Evolutionary conservation across 2,888 invertebrate genomes (phyloP), one percentile per base, ranked within the genome.

Genomic region (Zaprionus bogoriensis): DNA sequence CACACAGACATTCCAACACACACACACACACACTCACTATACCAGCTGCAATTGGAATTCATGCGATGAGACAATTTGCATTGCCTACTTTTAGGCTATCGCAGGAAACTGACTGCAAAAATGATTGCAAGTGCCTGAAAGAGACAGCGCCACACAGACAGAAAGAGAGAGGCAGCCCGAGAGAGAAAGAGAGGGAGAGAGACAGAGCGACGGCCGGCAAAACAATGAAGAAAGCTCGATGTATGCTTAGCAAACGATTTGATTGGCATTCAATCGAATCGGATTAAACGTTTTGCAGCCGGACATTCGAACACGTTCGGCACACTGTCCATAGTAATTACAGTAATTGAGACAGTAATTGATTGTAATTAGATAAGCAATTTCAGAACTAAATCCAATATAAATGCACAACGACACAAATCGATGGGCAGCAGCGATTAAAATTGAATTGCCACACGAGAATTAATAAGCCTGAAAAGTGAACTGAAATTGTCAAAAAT

Each of bases 31-130:
- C n/a, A 28, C 12, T 32, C 30, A 32, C 14, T 5, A 6, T 12
- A 5, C 30, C 14, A 6, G 30, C 12, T 10, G 5, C 30, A 6
- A n/a, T 36, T 36, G 32, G 17, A 14, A 36, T 36, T 36, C 30
- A 55, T n/a, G 25, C 9, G 22, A 28, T 28, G 41, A 48, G 54
- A 48, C 60, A 57, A 77, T 47, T 54, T 74, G 57, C 55, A 58
- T 68, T 74, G 75, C 74, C 78, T 69, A 74, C 79, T 74, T 74
- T 78, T 61, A 22, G 60, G 74, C 69, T 32, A 42, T 2, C 30
- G 36, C 20, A 23, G 23, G 6, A 30, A 30, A 30, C 30, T 30
- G n/a, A 22, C 30, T 41, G 12, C 20, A 20, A 20, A 23, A 45
- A 27, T 7, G 3, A 1, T 0, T 25, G 27, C 22, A 2, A n/a